Evolutionary conservation across 1,140 invertebrate species (phyloP), one percentile per base, ranked within the genome.

Genomic region (Temnothorax longispinosus): DNA sequence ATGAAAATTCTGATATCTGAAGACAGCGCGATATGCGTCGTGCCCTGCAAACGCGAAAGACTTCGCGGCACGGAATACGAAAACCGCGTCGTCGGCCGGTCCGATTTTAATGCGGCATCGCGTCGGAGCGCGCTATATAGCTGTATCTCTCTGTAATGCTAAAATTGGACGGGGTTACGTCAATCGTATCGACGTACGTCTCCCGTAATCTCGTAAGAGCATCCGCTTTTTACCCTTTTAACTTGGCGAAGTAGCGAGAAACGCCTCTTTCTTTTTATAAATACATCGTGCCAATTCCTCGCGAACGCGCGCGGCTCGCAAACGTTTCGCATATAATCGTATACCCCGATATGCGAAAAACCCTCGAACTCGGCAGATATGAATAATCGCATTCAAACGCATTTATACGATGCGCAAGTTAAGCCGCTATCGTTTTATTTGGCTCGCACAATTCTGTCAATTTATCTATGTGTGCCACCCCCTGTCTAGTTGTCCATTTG

Each of bases 151-250:
- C 52, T 58, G 54, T 77, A 78, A 85, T 67, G 74, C 82, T 85
- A 85, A 85, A 85, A 85, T 85, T 85, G 82, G 47, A 85, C 74
- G 62, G 60, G 74, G 47, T 74, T 67, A 85, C 82, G 82, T 85
- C 82, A 85, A 64, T 85, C 60, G 74, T 78, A 85, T 85, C 60
- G 75, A 76, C 82, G 75, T 85, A 67, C 41, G 15, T 78, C 44
- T 67, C 82, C 35, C 56, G 82, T 85, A 78, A 85, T 85, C 82
- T 32, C 60, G 62, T 78, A 32, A 85, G 64, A 67, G 82, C 82
- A 64, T 47, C 72, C 72, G 52, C 47, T 62, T 78, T 67, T 85
- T 65, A 78, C 18, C 60, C 21, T 62, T 62, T 50, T 75, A 50
- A 60, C 54, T 50, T 50, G 80, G 13, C 44, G 76, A 47, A 64